Base-by-base conservation (phyloP, 2,113 vertebrate genomes). In the Pholis gunnellus region DNA sequence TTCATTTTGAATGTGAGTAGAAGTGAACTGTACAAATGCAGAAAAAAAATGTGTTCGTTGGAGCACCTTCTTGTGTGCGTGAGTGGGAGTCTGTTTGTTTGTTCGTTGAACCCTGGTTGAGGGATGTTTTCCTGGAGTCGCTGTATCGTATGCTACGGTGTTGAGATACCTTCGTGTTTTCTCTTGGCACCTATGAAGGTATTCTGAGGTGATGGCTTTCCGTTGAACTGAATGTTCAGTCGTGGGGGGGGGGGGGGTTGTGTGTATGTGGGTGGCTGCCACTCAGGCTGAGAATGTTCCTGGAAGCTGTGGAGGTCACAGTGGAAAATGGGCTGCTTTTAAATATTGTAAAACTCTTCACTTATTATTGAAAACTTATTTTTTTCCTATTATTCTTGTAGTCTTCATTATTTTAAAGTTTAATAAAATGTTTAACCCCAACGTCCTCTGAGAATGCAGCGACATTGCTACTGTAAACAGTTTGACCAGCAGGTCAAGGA, bases 261-360 rank as follows among this genome's bases (percentile, higher is more conserved):
- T n/a, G n/a, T 68, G 29, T 9, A 57, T 61, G 87, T 88, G 84
- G 90, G 87, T 15, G 82, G 79, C 20, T 89, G 64, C 79, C 74
- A 84, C 79, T 67, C 67, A 72, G 79, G 79, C 69, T 73, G 46
- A 82, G 71, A 66, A 36, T 88, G 80, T 84, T 77, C 71, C 82
- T 78, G 63, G 78, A 79, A 89, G 86, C 81, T 15, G 50, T 77
- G 70, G 60, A 87, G 67, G 82, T 82, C 75, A 57, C 20, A n/a
- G 56, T 44, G 68, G 69, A 50, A 75, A 76, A 71, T 6, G 0
- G 14, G 56, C 59, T 46, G 71, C 13, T 27, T 68, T 79, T 65
- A 40, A 75, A 64, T 75, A 22, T 66, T 31, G 4, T 4, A 34
- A 34, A 34, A 48, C 44, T 31, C 31, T 31, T 31, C 3, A 31